A percentile compares a stretch with the other conserved stretches of the same genome.
phyloP scores from a whole-genome alignment of 2,113 vertebrate genomes.

The Camelus dromedarius region DNA sequence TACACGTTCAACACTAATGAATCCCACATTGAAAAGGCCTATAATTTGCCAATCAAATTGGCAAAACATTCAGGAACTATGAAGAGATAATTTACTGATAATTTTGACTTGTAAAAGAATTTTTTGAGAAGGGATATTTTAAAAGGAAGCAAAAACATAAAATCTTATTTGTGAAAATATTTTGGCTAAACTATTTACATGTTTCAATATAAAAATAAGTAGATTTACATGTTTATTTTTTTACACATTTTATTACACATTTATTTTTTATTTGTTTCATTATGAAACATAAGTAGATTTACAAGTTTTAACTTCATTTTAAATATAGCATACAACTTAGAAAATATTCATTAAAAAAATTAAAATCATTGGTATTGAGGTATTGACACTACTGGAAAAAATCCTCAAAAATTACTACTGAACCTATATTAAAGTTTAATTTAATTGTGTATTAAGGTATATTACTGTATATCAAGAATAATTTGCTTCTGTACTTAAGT shows the following conservation, averaged over 20 bases:
- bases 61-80: background rate
- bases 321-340: background rate
- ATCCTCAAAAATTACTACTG: background rate
- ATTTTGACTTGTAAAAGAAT: background rate
- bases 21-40: background rate
- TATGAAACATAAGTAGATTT: background rate
- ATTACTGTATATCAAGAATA: background rate
- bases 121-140: background rate
- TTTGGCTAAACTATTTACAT: background rate
- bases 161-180: background rate
- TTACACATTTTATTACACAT: background rate
- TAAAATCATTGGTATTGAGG: background rate
- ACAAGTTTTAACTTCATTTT: background rate
- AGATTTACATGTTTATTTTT: background rate
- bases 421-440: background rate
- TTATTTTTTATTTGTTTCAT: background rate
- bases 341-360: background rate
- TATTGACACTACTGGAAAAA: background rate
- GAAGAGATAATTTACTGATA: background rate
- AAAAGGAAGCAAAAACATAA: background rate
- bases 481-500: background rate
- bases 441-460: background rate
- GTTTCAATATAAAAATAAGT: background rate
- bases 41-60: background rate
- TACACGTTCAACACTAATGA: background rate